Base-by-base conservation (phyloP, 2,113 vertebrate species). In the Pachypanchax playfairii region DNA sequence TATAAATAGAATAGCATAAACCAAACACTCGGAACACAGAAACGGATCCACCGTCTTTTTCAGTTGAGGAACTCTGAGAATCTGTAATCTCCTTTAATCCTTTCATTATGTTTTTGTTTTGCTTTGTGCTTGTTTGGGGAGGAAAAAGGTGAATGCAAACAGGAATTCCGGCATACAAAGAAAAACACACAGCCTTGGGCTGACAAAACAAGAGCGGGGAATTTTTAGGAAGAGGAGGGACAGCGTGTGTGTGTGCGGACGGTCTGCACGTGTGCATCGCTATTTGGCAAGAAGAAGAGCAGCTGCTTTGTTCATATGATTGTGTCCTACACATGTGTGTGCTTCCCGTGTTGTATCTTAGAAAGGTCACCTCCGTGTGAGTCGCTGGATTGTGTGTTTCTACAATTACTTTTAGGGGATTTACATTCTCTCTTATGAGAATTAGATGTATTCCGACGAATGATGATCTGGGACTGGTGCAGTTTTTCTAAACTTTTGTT, bases 121-220 rank as follows among this genome's bases (percentile, higher is more conserved):
- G 64, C 62, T 86, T 86, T 61, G 46, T 55, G 66, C 63, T 71
- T 73, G 79, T 89, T 88, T 62, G 39, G 39, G 62, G 80, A 74
- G 44, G 41, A 46, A 75, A 83, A 87, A 90, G 86, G 84, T 89
- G 83, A 87, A 84, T 71, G 70, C 81, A 89, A 91, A 89, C 88
- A 89, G 90, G 87, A 91, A 91, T 91, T 90, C 86, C 76, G 69
- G 75, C 77, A 67, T 70, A 81, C 86, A 84, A 86, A 86, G 85
- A 82, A 89, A 89, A 87, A 90, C 84, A 84, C 79, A 85, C 79
- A 75, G 77, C 79, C 79, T 66, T 18, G 33, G 82, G 82, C 86
- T 84, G 79, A 80, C 72, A 82, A 87, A 85, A 87, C 84, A 89
- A 81, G 84, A 70, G 70, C 54, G 18, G 65, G 71, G 84, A 77